Percentiles rank a stretch among this genome's conserved stretches.
Evolutionary conservation across 2,888 invertebrate species (phyloP).

Genomic region (Drosophila eohydei): DNA sequence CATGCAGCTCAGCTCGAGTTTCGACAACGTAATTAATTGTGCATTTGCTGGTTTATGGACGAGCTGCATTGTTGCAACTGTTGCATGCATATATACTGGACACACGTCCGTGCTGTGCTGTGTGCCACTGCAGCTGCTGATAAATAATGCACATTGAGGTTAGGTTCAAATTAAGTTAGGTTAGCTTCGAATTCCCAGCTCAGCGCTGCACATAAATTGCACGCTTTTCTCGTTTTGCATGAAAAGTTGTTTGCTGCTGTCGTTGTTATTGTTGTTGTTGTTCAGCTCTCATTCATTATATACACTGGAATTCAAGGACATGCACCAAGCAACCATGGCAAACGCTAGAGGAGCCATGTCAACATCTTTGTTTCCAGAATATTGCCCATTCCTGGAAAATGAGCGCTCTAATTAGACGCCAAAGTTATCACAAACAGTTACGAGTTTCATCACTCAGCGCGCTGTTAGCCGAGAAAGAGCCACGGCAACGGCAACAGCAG

Average conservation of each 20-base stretch:
- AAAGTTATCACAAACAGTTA: slow-evolving; percentile 56
- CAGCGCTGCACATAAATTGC: slow-evolving; percentile 1
- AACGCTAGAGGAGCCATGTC: neutral
- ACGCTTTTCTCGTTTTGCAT: neutral
- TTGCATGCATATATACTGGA: slow-evolving; percentile 20
- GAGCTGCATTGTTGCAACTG: slow-evolving; percentile 13
- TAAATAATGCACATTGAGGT: slow-evolving; percentile 26
- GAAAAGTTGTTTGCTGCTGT: neutral
- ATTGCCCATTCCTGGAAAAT: neutral
- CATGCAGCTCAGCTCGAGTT: slow-evolving; percentile 24
- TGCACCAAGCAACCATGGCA: neutral
- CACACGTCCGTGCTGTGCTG: slow-evolving; percentile 3
- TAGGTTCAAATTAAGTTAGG: neutral
- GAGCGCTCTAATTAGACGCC: slow-evolving; percentile 34
- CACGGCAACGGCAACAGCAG: slow-evolving; percentile 4
- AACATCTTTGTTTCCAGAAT: slow-evolving; percentile 8
- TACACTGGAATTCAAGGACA: neutral
- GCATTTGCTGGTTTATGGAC: slow-evolving; percentile 21
- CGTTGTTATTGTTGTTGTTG: neutral
- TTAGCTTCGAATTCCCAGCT: neutral
- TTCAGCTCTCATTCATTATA: neutral
- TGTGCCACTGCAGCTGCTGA: slow-evolving; percentile 26
- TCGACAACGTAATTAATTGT: slow-evolving; percentile 61
- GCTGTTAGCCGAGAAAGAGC: slow-evolving; percentile 6
- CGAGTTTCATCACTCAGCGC: slow-evolving; percentile 56